These are phyloP conservation scores for Epiblema foenella DNA, from an alignment of 2,888 invertebrate genomes.

Conservation along the genomic window DNA sequence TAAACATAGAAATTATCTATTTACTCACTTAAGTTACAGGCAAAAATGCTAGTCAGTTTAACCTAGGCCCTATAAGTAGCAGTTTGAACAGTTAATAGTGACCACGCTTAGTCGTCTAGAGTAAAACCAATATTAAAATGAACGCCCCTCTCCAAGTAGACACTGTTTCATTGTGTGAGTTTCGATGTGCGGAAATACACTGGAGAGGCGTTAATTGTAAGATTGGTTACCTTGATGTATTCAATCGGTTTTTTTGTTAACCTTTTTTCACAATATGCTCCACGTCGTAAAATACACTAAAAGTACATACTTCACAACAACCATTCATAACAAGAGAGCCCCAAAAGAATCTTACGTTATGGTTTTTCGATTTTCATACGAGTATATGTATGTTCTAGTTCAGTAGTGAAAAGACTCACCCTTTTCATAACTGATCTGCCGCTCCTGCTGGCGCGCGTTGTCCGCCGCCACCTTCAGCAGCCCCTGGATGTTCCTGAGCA, in stretches of 20 bases:
- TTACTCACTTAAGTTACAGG: background rate
- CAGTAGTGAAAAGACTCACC: constrained; percentile 85
- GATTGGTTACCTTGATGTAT: background rate
- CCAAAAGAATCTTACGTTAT: background rate
- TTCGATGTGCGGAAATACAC: too few relatives aligned
- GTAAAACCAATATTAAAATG: too few relatives aligned
- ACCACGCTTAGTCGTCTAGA: background rate
- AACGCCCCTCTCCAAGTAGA: too few relatives aligned
- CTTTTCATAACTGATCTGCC: constrained; percentile 98
- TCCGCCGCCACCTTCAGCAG: constrained; percentile 98
- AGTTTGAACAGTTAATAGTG: background rate
- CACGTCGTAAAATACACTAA: background rate
- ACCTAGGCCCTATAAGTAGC: background rate
- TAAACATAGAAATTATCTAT: background rate
- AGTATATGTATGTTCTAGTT: too few relatives aligned
- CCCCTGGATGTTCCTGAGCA: constrained; percentile 97
- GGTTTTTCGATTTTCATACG: background rate
- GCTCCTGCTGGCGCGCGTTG: constrained; percentile 97
- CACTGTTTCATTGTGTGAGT: too few relatives aligned
- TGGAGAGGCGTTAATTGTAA: background rate
- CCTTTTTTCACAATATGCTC: background rate
- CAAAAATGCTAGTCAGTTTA: background rate
- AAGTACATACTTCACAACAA: background rate
- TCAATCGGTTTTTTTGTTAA: background rate
- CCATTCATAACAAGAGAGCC: background rate